Conservation (phyloP, 2,888 invertebrate genomes). For the Cosmia trapezina region DNA sequence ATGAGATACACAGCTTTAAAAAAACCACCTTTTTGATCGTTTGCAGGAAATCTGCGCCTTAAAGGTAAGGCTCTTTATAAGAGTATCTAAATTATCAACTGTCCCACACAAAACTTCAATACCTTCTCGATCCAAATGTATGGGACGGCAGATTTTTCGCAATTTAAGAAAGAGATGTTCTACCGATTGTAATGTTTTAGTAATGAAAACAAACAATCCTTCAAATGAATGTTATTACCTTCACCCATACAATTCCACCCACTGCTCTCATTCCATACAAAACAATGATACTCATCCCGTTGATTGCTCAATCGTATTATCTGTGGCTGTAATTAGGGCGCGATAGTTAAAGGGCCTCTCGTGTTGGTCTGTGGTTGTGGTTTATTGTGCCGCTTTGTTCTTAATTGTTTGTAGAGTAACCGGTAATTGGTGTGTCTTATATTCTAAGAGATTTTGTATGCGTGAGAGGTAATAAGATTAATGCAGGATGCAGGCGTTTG, state of each 20-base stretch:
- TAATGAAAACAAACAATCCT: slow-evolving; percentile 13
- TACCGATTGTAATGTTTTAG: too few relatives aligned
- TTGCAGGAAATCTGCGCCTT: too few relatives aligned
- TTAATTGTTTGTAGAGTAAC: background rate
- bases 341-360: slow-evolving; percentile 41
- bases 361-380: background rate
- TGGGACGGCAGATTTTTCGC: too few relatives aligned
- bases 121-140: too few relatives aligned
- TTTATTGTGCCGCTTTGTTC: background rate
- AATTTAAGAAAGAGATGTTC: background rate
- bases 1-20: too few relatives aligned
- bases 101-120: too few relatives aligned
- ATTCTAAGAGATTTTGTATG: background rate
- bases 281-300: slow-evolving; percentile 15
- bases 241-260: background rate
- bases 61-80: too few relatives aligned
- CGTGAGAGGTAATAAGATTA: too few relatives aligned
- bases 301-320: slow-evolving; percentile 53
- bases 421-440: slow-evolving; percentile 19
- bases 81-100: too few relatives aligned
- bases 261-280: slow-evolving; percentile 14
- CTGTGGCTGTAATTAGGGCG: slow-evolving; percentile 42
- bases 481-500: background rate
- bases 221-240: slow-evolving; percentile 14
- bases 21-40: too few relatives aligned